Base-by-base conservation (phyloP, 1,140 invertebrate genomes). In the Dendroctonus valens region DNA sequence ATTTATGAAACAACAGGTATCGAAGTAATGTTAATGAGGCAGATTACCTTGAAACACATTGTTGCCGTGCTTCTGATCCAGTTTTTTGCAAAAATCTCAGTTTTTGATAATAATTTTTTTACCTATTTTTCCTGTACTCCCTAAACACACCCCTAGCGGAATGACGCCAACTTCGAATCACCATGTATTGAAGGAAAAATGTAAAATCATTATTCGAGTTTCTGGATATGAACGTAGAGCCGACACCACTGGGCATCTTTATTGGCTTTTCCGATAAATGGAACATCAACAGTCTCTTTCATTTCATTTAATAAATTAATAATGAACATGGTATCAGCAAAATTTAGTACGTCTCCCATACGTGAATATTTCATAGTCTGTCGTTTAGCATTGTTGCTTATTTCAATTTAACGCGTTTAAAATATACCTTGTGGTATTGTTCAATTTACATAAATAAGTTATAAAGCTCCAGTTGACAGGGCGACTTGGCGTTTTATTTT, bases 261-360 rank as follows among this genome's bases (percentile, higher is more conserved):
- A 46, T 41, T 58, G 39, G 39, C 46, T n/a, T 48, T 54, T 54
- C 39, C 53, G 58, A 38, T 58, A 55, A 65, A 58, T 8, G 41
- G 37, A n/a, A 63, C 61, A 58, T 58, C 55, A 55, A 26, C 39
- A 52, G 50, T 52, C 44, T 53, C 44, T 52, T 65, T 49, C 63
- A 67, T 54, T 65, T 41, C 42, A 57, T 65, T 65, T 57, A 57
- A 65, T 65, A 67, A 67, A 60, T 60, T 67, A 60, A 60, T 60
- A 67, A 67, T 67, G 49, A 53, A 60, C 3, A 49, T 39, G n/a
- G 9, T 60, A 54, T 59, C 65, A 26, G 38, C 50, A 53, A 67
- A 67, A 67, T 67, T 67, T 67, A 53, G 57, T 67, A 59, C 15
- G 37, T 64, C 38, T 61, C 39, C 38, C 53, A 41, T 48, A 50